A percentile compares a stretch with the other conserved stretches of the same genome.
These are phyloP conservation scores for Probaryconus sp. DNA, from an alignment of 1,140 invertebrate genomes.

Conservation along the genomic window DNA sequence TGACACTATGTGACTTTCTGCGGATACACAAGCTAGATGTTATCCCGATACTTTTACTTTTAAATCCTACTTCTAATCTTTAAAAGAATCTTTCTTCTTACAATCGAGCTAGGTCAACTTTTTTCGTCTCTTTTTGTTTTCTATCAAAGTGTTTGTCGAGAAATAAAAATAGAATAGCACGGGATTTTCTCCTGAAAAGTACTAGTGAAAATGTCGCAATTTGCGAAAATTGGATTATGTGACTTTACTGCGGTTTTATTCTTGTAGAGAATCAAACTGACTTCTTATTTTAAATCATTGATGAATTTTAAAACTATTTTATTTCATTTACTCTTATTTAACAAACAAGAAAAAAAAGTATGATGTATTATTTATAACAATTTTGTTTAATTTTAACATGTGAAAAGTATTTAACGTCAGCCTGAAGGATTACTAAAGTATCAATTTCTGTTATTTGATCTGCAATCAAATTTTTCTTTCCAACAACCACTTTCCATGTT, in stretches of 20 bases:
- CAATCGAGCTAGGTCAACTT: slow-evolving; percentile 54
- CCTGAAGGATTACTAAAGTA: too few species aligned
- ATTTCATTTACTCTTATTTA: too few species aligned
- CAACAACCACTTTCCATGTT: too few species aligned
- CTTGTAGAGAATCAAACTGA: not conserved
- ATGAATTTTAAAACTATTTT: too few species aligned
- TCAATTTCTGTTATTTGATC: too few species aligned
- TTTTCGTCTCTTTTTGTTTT: slow-evolving; percentile 46
- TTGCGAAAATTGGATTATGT: slow-evolving; percentile 31
- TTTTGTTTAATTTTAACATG: too few species aligned
- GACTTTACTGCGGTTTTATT: slow-evolving; percentile 8
- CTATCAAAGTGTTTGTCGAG: slow-evolving; percentile 47
- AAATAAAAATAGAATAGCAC: slow-evolving; percentile 41
- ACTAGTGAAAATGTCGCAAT: slow-evolving; percentile 28
- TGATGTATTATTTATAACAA: too few species aligned
- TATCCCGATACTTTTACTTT: slow-evolving; percentile 61
- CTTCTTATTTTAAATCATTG: slow-evolving; percentile 13
- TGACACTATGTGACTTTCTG: slow-evolving; percentile 38
- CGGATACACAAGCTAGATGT: slow-evolving; percentile 49
- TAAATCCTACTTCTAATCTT: slow-evolving; percentile 55
- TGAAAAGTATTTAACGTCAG: too few species aligned
- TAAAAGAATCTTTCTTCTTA: slow-evolving; percentile 55
- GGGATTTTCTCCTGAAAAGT: slow-evolving; percentile 20
- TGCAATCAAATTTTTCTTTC: too few species aligned
- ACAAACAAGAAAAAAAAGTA: too few species aligned